Conservation (phyloP, 1,140 invertebrate genomes). For the Ceratosolen solmsi region DNA sequence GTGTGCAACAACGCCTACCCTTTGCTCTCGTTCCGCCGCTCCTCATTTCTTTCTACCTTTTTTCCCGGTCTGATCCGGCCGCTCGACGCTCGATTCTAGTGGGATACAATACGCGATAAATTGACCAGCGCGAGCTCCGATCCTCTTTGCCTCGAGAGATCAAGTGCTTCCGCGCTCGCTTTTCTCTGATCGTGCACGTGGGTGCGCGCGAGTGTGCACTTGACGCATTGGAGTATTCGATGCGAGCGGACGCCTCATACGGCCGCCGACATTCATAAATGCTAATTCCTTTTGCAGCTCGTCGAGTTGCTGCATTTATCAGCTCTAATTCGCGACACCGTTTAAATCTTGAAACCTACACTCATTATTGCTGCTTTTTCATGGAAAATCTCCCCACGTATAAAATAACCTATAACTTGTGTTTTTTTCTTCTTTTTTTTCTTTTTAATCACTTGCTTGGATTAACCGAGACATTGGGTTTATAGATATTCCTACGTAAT, state of each 20-base stretch:
- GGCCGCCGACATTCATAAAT: slow-evolving; percentile 41
- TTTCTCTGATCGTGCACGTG: neutral
- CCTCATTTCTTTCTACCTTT: slow-evolving; percentile 27
- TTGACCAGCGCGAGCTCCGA: slow-evolving; percentile 54
- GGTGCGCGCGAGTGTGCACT: slow-evolving; percentile 1
- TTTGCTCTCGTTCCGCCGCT: neutral
- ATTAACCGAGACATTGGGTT: neutral
- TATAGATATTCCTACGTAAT: neutral
- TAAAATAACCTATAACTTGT: neutral
- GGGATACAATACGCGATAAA: slow-evolving; percentile 57
- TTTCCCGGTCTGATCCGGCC: slow-evolving; percentile 50
- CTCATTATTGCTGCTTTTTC: slow-evolving; percentile 5
- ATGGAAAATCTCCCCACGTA: neutral
- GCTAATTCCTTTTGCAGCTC: slow-evolving; percentile 40
- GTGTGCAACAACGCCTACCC: slow-evolving; percentile 21
- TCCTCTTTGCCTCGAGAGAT: slow-evolving; percentile 14
- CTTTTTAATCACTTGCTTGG: too few relatives aligned
- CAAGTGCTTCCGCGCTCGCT: slow-evolving; percentile 26
- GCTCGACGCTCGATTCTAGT: slow-evolving; percentile 39
- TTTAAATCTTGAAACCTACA: slow-evolving; percentile 18
- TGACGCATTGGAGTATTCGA: slow-evolving; percentile 19
- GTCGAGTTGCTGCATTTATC: slow-evolving; percentile 17
- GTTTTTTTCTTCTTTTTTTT: too few relatives aligned
- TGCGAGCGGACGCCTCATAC: slow-evolving; percentile 32
- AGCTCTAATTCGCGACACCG: slow-evolving; percentile 24